phyloP scores from a whole-genome alignment of 2,888 invertebrate genomes.

The Phania funesta region DNA sequence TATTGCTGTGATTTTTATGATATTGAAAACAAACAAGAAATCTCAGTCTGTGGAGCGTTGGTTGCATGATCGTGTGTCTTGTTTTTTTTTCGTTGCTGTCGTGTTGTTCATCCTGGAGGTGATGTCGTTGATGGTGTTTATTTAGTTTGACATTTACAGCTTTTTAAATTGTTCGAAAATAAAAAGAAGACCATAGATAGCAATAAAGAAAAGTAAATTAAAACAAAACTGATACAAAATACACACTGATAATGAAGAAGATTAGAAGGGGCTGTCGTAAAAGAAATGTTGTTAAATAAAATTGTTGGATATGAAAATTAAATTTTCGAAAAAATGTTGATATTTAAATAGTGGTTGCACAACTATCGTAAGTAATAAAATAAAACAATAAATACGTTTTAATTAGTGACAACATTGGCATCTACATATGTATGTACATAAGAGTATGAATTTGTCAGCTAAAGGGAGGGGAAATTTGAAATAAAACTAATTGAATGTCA shows the following conservation, averaged over 20 bases:
- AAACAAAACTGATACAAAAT: slow-evolving; percentile 59
- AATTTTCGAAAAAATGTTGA: slow-evolving; percentile 3
- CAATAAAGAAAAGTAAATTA: slow-evolving; percentile 42
- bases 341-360: background rate
- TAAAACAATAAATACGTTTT: slow-evolving; percentile 9
- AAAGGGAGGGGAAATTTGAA: no score
- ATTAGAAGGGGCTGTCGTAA: slow-evolving; percentile 26
- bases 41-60: slow-evolving; percentile 26
- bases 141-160: slow-evolving; percentile 65
- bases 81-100: background rate
- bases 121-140: slow-evolving; percentile 65
- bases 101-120: slow-evolving; percentile 35
- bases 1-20: slow-evolving; percentile 55
- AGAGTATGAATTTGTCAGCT: no score
- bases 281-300: slow-evolving; percentile 42
- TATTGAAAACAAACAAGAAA: slow-evolving; percentile 28
- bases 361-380: background rate
- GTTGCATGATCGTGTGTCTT: slow-evolving; percentile 20
- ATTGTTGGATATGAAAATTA: slow-evolving; percentile 46
- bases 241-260: slow-evolving; percentile 35
- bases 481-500: no score
- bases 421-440: no score
- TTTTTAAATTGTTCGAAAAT: slow-evolving; percentile 58
- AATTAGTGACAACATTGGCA: background rate
- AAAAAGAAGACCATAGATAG: slow-evolving; percentile 1